Conservation (phyloP, 23 tunicate species). For the Clavelina lepadiformis region DNA sequence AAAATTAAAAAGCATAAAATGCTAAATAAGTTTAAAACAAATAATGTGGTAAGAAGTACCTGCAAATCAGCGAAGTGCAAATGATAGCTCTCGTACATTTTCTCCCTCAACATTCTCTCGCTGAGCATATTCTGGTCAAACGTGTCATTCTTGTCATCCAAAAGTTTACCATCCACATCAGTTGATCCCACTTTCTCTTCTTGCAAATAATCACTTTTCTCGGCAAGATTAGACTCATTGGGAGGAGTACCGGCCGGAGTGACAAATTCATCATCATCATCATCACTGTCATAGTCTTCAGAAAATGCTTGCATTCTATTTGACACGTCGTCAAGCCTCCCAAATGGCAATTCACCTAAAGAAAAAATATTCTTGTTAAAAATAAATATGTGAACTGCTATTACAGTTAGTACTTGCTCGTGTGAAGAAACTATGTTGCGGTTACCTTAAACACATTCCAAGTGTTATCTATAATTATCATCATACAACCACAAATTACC, state of each 20-base stretch:
- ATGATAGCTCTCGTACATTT: slow-evolving; percentile 88
- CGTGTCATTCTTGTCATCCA: not conserved
- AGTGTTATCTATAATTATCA: no score
- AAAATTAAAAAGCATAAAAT: no score
- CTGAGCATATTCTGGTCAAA: slow-evolving; percentile 29
- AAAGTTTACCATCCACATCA: not conserved
- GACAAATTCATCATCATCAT: slow-evolving; percentile 57
- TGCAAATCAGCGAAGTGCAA: slow-evolving; percentile 71
- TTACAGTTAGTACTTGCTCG: no score
- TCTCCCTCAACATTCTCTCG: slow-evolving; percentile 64
- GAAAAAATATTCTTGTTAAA: no score
- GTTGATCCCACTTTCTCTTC: not conserved
- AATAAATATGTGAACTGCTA: no score
- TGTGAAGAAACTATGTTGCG: no score
- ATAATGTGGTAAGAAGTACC: slow-evolving; percentile 22
- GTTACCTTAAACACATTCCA: no score
- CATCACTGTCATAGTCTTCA: slow-evolving; percentile 6
- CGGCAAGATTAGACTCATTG: not conserved
- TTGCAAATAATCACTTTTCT: not conserved
- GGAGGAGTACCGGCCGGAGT: slow-evolving; percentile 85
- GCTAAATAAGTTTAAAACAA: no score
- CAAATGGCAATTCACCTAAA: no score
- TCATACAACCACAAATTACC: slow-evolving; percentile 23
- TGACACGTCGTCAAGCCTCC: no score
- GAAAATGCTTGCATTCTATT: no score